These are phyloP conservation scores for Calephelis nemesis DNA, from an alignment of 1,140 invertebrate genomes.

Conservation along the genomic window DNA sequence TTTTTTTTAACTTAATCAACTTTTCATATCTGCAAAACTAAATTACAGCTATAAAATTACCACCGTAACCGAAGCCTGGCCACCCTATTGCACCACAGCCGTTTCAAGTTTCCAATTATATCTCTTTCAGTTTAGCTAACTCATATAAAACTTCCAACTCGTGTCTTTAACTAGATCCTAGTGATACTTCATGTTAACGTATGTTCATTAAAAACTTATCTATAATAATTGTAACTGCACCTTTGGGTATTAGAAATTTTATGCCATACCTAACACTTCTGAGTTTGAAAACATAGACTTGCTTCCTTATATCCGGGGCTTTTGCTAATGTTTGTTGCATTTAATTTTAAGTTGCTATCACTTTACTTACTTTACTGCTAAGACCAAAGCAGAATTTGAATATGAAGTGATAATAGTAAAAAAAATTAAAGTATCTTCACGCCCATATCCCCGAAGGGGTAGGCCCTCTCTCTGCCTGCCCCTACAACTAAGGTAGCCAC, in stretches of 20 bases:
- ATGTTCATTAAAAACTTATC: conserved; percentile 54
- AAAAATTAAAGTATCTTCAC: too few species aligned
- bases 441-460: too few species aligned
- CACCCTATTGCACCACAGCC: conserved; percentile 45
- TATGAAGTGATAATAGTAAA: too few species aligned
- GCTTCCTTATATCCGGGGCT: too few species aligned
- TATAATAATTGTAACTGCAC: conserved; percentile 28
- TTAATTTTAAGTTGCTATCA: too few species aligned
- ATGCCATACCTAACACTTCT: not conserved
- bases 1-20: conserved; percentile 28
- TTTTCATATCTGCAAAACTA: conserved; percentile 34
- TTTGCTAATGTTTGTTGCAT: too few species aligned
- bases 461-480: too few species aligned
- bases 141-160: conserved; percentile 73
- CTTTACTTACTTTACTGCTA: too few species aligned
- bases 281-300: too few species aligned
- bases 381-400: too few species aligned
- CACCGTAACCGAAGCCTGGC: conserved; percentile 35
- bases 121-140: conserved; percentile 69
- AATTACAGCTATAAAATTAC: conserved; percentile 44
- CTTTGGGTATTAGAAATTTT: not conserved
- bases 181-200: conserved; percentile 51
- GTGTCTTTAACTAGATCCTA: conserved; percentile 58
- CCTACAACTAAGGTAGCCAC: too few species aligned
- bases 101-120: conserved; percentile 76